Percentiles rank a stretch among this genome's conserved stretches.
Conservation (phyloP, 2,113 vertebrate genomes). For the Peromyscus maniculatus region DNA sequence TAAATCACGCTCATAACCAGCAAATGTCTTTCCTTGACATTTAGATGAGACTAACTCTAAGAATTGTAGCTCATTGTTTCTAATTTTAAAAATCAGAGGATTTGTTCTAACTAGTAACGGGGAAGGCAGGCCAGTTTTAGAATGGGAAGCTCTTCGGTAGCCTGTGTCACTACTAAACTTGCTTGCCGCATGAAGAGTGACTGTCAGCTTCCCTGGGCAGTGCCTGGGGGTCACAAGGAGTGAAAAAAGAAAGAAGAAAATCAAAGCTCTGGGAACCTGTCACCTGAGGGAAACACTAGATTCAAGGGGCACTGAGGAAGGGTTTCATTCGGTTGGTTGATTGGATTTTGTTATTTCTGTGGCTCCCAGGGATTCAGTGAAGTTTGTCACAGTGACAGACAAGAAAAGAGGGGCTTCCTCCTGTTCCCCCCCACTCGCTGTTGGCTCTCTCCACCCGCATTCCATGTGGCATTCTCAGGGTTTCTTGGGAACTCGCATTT, state of each 20-base stretch:
- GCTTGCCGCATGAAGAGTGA: slow-evolving; percentile 19
- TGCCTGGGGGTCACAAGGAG: slow-evolving; percentile 33
- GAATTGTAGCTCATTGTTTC: slow-evolving; percentile 16
- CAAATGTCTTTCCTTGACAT: slow-evolving; percentile 40
- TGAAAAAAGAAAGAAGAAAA: slow-evolving; percentile 52
- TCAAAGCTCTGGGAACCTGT: slow-evolving; percentile 32
- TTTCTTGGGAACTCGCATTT: slow-evolving; percentile 75
- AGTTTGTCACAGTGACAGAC: slow-evolving; percentile 41
- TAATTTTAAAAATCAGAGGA: slow-evolving; percentile 57
- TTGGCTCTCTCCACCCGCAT: slow-evolving; percentile 60
- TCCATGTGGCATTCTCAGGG: slow-evolving; percentile 64
- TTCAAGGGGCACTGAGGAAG: slow-evolving; percentile 50
- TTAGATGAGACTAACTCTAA: slow-evolving; percentile 35
- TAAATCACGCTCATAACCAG: slow-evolving; percentile 41
- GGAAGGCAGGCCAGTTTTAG: background rate
- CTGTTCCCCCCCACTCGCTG: background rate
- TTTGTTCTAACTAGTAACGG: slow-evolving; percentile 36
- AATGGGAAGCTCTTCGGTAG: background rate
- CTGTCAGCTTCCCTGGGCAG: background rate
- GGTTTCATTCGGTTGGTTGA: background rate
- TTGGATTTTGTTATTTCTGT: background rate
- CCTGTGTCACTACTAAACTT: slow-evolving; percentile 49
- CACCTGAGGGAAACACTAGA: slow-evolving; percentile 11
- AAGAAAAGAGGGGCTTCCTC: slow-evolving; percentile 54
- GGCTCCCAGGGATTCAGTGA: slow-evolving; percentile 43